Evolutionary conservation across 2,113 vertebrate genomes (phyloP).

Genomic region (Emydura subglobosa): DNA sequence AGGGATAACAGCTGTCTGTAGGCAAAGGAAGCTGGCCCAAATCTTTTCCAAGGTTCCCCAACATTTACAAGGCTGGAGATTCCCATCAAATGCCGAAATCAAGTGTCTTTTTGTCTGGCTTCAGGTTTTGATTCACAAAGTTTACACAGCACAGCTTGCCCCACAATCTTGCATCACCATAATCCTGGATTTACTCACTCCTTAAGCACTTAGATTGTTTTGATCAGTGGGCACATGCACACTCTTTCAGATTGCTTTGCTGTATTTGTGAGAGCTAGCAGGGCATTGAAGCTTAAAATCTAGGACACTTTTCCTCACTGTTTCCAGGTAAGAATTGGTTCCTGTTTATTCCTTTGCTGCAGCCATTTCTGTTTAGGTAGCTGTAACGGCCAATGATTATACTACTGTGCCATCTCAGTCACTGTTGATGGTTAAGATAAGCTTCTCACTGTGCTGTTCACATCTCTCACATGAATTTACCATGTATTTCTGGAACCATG

Average conservation of each 20-base stretch:
- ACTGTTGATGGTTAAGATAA: not conserved
- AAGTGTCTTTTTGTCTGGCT: not conserved
- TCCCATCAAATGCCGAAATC: rapidly evolving
- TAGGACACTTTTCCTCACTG: not conserved
- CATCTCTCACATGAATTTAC: not conserved
- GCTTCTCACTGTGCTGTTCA: not conserved
- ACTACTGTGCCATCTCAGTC: not conserved
- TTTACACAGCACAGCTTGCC: rapidly evolving
- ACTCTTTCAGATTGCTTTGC: not conserved
- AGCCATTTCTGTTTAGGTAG: not conserved
- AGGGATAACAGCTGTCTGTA: not conserved
- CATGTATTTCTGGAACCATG: not conserved
- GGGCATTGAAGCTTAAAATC: not conserved
- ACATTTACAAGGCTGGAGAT: not conserved
- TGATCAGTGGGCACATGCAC: not conserved
- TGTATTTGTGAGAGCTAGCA: not conserved
- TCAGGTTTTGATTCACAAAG: not conserved
- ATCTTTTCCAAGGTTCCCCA: not conserved
- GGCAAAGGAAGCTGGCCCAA: not conserved
- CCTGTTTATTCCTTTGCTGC: not conserved
- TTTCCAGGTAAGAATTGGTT: not conserved
- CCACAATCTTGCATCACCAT: not conserved
- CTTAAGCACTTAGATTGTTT: not conserved
- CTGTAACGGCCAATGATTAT: not conserved
- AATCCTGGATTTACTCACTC: not conserved